Conservation (phyloP, 1,140 invertebrate genomes). For the Conopomorpha cramerella region DNA sequence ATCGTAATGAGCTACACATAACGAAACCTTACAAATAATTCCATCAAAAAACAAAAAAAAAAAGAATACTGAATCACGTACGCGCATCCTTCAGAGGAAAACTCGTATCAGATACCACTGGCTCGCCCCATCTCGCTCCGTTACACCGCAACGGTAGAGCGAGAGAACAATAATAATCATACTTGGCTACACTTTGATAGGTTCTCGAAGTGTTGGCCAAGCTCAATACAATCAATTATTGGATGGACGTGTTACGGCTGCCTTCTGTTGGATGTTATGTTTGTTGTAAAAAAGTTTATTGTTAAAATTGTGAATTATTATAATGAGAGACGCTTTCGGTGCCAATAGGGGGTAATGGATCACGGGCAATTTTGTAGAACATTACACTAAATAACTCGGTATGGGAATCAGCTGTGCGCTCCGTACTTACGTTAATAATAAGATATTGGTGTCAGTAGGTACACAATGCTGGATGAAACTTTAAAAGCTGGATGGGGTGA, state of each 20-base stretch:
- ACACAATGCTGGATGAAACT: no score
- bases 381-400: no score
- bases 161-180: slow-evolving; percentile 30
- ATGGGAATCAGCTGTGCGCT: no score
- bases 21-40: slow-evolving; percentile 59
- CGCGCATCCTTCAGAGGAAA: slow-evolving; percentile 51
- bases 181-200: slow-evolving; percentile 28
- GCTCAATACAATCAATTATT: slow-evolving; percentile 52
- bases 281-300: slow-evolving; percentile 24
- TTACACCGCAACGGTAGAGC: slow-evolving; percentile 12
- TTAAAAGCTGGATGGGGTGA: no score
- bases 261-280: slow-evolving; percentile 40
- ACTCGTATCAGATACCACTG: slow-evolving; percentile 47
- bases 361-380: no score
- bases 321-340: not conserved
- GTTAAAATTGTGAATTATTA: slow-evolving; percentile 13
- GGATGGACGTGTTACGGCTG: slow-evolving; percentile 35
- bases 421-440: no score
- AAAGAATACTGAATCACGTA: slow-evolving; percentile 55
- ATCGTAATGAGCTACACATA: slow-evolving; percentile 55
- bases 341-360: not conserved
- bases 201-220: slow-evolving; percentile 37
- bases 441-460: no score
- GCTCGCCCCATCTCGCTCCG: slow-evolving; percentile 21
- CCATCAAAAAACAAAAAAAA: slow-evolving; percentile 44